phyloP scores from a whole-genome alignment of 1,140 invertebrate genomes.

The Meloidogyne floridensis region DNA sequence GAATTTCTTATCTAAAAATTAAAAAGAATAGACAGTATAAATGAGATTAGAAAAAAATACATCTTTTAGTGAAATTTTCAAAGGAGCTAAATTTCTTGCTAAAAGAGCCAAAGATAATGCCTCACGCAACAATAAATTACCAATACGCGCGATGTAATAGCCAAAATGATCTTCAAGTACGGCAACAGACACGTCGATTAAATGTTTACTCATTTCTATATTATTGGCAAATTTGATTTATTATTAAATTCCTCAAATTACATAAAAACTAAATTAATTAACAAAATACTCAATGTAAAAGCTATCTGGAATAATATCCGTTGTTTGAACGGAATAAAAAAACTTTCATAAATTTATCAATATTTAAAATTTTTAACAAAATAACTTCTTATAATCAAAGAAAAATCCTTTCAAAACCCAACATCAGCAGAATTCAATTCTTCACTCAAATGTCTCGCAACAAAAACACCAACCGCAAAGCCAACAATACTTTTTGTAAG shows the following conservation, averaged over 20 bases:
- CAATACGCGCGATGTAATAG: constrained; percentile 41
- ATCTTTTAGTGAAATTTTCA: constrained; percentile 18
- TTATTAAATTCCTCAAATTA: too few species aligned
- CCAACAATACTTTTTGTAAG: constrained; percentile 37
- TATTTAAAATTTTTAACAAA: not conserved
- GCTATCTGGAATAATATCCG: not conserved
- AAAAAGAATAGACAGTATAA: constrained; percentile 7
- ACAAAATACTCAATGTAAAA: not conserved
- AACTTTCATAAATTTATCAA: not conserved
- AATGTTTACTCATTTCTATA: constrained; percentile 15
- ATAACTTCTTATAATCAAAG: not conserved
- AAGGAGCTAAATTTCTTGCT: constrained; percentile 14
- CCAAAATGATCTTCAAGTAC: constrained; percentile 52
- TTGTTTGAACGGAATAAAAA: not conserved
- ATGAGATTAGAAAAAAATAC: constrained; percentile 5
- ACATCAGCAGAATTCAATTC: constrained; percentile 20
- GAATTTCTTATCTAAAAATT: constrained; percentile 41
- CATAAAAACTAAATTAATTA: too few species aligned
- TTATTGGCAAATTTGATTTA: not conserved
- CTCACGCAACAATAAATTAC: constrained; percentile 30
- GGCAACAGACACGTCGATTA: constrained; percentile 39
- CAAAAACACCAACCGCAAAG: constrained; percentile 31
- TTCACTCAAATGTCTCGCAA: constrained; percentile 32
- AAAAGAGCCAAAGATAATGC: constrained; percentile 30
- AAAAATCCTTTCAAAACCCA: not conserved